Conservation (phyloP, 2,113 vertebrate genomes). For the Cyprinodon variegatus region DNA sequence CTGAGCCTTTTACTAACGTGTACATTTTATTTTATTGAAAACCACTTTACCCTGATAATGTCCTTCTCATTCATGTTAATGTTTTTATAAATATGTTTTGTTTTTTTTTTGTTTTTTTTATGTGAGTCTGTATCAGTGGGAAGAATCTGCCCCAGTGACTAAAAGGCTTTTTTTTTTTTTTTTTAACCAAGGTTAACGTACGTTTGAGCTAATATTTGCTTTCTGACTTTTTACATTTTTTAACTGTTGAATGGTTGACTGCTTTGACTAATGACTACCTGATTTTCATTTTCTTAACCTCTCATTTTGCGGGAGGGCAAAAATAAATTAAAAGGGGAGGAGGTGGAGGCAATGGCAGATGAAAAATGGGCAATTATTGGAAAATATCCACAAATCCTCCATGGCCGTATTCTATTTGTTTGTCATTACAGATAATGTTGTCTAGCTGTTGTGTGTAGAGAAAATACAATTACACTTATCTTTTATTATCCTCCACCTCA, state of each 20-base stretch:
- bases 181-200: conserved; percentile 6
- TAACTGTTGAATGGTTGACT: conserved; percentile 72
- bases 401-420: conserved; percentile 1
- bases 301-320: conserved; percentile 35
- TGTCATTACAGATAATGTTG: conserved; percentile 19
- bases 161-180: neutral
- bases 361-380: conserved; percentile 42
- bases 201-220: conserved; percentile 52
- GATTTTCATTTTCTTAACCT: conserved; percentile 67
- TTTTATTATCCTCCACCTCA: neutral
- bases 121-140: conserved; percentile 24
- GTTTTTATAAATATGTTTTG: neutral
- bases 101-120: neutral
- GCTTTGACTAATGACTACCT: conserved; percentile 68
- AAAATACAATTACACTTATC: neutral
- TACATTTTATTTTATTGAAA: neutral
- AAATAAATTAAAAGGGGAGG: conserved; percentile 49
- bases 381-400: conserved; percentile 33
- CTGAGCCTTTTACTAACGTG: neutral
- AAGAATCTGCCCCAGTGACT: conserved; percentile 9
- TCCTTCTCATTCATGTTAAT: neutral
- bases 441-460: neutral
- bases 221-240: conserved; percentile 71
- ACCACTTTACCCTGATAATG: neutral
- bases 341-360: conserved; percentile 11